Evolutionary conservation across 2,113 vertebrate genomes (phyloP).

Genomic region (Calyptommatus sinebrachiatus): DNA sequence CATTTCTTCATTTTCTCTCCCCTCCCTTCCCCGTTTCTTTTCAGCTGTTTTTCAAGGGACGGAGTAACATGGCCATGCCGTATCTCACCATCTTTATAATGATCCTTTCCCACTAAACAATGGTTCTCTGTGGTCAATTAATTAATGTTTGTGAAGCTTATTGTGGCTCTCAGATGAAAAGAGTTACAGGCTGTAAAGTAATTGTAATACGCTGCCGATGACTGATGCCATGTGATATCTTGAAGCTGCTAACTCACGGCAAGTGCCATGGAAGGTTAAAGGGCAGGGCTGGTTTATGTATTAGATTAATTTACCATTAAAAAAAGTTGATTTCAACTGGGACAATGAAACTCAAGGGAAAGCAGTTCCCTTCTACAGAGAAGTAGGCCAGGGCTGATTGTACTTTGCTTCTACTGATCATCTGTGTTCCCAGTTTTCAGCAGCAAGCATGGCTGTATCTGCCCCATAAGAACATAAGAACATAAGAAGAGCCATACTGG

Average conservation of each 20-base stretch:
- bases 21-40: not conserved
- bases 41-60: not conserved
- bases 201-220: constrained; percentile 36
- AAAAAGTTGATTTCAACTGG: constrained; percentile 31
- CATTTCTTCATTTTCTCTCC: too few relatives aligned
- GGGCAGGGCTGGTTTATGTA: constrained; percentile 37
- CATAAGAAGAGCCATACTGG: too few relatives aligned
- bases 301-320: constrained; percentile 43
- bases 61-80: not conserved
- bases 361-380: not conserved
- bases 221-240: constrained; percentile 23
- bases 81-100: constrained; percentile 24
- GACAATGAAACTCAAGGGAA: constrained; percentile 33
- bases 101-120: constrained; percentile 4
- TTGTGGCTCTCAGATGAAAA: constrained; percentile 44
- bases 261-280: constrained; percentile 30
- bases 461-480: too few relatives aligned
- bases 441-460: not conserved
- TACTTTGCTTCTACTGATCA: not conserved
- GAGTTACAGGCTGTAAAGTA: constrained; percentile 46
- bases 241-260: constrained; percentile 27
- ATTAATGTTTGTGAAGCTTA: constrained; percentile 47
- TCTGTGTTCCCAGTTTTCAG: not conserved
- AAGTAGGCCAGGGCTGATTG: not conserved
- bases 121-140: constrained; percentile 42